phyloP scores from a whole-genome alignment of 2,888 invertebrate genomes.

The Pseudococcus viburni region DNA sequence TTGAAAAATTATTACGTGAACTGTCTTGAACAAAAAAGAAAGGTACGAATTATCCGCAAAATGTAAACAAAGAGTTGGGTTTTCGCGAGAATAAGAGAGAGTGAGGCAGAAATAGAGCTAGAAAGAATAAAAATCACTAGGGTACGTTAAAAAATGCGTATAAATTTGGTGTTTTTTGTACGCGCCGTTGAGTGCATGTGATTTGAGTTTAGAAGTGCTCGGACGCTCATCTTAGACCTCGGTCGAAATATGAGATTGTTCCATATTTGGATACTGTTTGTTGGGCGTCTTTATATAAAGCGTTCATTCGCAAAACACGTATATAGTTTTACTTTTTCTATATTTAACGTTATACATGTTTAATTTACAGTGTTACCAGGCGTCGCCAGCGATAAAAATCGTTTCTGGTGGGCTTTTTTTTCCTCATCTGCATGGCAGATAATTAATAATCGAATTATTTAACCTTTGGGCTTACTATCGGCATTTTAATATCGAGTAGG shows the following conservation, averaged over 20 bases:
- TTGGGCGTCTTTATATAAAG: slow-evolving; percentile 61
- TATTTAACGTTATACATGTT: slow-evolving; percentile 64
- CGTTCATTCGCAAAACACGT: slow-evolving; percentile 63
- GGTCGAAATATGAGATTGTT: slow-evolving; percentile 79
- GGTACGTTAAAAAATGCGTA: not conserved
- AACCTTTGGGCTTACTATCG: not conserved
- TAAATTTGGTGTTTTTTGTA: slow-evolving; percentile 28
- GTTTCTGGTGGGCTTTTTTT: not conserved
- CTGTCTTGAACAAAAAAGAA: not conserved
- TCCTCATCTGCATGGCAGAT: not conserved
- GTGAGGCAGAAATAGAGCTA: not conserved
- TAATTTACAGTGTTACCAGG: slow-evolving; percentile 60
- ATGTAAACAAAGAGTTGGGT: not conserved
- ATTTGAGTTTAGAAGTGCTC: slow-evolving; percentile 65
- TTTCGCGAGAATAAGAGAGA: not conserved
- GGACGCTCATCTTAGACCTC: slow-evolving; percentile 67
- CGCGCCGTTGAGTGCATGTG: slow-evolving; percentile 55
- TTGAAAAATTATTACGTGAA: not conserved
- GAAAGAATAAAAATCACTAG: not conserved
- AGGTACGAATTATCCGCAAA: not conserved
- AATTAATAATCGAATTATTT: not conserved
- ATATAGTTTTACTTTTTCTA: slow-evolving; percentile 65
- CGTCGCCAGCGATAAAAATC: not conserved
- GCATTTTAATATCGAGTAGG: not conserved
- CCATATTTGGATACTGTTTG: slow-evolving; percentile 75